Base-by-base conservation (phyloP, 2,113 vertebrate genomes). In the Xenopus borealis region DNA sequence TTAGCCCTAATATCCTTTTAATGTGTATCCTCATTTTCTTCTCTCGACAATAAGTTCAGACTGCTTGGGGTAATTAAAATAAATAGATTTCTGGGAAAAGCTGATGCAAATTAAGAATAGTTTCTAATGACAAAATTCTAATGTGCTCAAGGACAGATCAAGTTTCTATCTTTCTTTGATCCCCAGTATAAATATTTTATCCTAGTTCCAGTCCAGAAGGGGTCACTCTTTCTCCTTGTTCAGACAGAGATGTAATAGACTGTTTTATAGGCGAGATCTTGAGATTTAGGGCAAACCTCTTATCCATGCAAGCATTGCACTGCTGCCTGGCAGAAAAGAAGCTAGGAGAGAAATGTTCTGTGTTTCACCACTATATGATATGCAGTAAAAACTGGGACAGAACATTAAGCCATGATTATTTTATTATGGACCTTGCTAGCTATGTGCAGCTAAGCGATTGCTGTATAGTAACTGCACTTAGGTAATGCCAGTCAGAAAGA, bases 171-270 rank as follows among this genome's bases (percentile, higher is more conserved):
- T 46, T 46, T 12, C 44, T 46, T 73, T 13, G 44, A 12, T 45
- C 14, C 50, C 57, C 18, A 52, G 20, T 20, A 62, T 18, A 18
- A 69, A 23, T 20, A 13, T 68, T 72, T 23, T 7, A 40, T 69
- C 14, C 12, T 9, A 46, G 0, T 27, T 57, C 6, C 27, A 0
- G 23, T 16, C 66, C 73, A 76, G 66, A 44, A 64, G 73, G 44
- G 73, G 73, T 61, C 73, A 69, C 59, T 76, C 33, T 76, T 53
- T 53, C 46, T 50, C 47, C 46, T 76, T 61, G 62, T 20, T 46
- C 9, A 67, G 18, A 5, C 12, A 20, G 20, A 55, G 14, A n/a
- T 55, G 17, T 9, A 55, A 16, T 8, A 12, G 53, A 55, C 17
- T 16, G 16, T 55, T 55, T n/a, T 66, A 66, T 40, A 14, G 13